These are phyloP conservation scores for Lasiommata megera DNA, from an alignment of 2,888 invertebrate species.

Conservation along the genomic window DNA sequence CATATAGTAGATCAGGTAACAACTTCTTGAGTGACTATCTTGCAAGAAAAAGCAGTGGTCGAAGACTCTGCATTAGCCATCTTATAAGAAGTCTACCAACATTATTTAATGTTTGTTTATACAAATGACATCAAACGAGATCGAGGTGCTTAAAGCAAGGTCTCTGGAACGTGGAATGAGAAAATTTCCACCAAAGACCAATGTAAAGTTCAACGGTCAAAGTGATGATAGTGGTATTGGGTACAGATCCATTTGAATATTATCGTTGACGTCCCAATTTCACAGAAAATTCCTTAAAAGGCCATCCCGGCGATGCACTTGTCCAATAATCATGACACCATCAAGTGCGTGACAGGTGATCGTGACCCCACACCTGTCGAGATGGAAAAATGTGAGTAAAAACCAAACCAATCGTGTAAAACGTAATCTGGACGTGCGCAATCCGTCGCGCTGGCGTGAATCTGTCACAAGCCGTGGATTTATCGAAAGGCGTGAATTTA, in stretches of 20 bases:
- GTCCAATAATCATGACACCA: conserved; percentile 8
- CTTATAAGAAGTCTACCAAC: no score
- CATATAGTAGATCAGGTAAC: no score
- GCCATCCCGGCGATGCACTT: not conserved
- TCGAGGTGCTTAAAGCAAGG: no score
- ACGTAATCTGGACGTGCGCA: conserved; percentile 12
- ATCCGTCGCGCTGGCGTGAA: conserved; percentile 4
- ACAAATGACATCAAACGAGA: no score
- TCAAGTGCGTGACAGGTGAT: conserved; percentile 31
- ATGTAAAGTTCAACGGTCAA: no score
- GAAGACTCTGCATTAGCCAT: no score
- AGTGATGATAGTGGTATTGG: no score
- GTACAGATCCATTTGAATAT: not conserved
- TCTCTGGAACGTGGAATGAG: no score
- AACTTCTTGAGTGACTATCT: no score
- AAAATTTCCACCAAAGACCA: no score
- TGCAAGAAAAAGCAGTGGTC: no score
- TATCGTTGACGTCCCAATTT: not conserved
- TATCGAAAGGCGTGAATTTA: not conserved
- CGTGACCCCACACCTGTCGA: conserved; percentile 56
- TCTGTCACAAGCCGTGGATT: conserved; percentile 7
- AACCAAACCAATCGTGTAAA: conserved; percentile 29
- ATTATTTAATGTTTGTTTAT: no score
- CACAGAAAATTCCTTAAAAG: not conserved
- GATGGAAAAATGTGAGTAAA: conserved; percentile 34